phyloP scores from a whole-genome alignment of 2,888 invertebrate species.

The Chelonus formosanus region DNA sequence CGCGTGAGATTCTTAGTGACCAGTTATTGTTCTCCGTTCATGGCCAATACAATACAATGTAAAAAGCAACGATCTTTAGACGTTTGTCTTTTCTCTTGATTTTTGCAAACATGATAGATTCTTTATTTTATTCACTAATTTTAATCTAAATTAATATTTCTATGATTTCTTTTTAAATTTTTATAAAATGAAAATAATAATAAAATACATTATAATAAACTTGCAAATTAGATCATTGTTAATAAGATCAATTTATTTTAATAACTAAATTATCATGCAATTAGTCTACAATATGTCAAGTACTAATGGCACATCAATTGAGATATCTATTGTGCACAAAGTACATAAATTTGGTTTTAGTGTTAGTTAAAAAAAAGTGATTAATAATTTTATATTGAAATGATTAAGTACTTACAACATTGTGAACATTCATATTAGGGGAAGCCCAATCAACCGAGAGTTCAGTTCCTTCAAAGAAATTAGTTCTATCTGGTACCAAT shows the following conservation, averaged over 20 bases:
- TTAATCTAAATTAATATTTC: no score
- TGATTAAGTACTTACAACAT: constrained; percentile 51
- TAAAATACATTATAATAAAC: neutral
- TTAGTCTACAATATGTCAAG: no score
- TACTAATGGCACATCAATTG: no score
- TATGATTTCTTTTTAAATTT: no score
- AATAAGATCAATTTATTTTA: neutral
- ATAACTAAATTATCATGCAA: neutral
- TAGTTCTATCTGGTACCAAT: constrained; percentile 65
- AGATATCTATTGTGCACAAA: no score
- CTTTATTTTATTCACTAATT: neutral
- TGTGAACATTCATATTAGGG: constrained; percentile 47
- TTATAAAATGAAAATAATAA: no score
- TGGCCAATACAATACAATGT: constrained; percentile 24
- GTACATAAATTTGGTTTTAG: no score
- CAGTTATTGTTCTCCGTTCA: constrained; percentile 52
- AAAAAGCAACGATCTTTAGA: neutral
- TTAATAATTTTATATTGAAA: no score
- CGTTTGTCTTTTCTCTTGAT: constrained; percentile 28
- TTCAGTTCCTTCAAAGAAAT: constrained; percentile 49
- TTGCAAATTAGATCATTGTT: neutral
- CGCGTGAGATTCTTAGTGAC: constrained; percentile 51
- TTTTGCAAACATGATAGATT: constrained; percentile 36
- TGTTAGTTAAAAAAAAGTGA: no score
- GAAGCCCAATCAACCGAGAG: constrained; percentile 60